Conservation (phyloP, 2,113 vertebrate species). For the Cyphomyrus plagiostoma region DNA sequence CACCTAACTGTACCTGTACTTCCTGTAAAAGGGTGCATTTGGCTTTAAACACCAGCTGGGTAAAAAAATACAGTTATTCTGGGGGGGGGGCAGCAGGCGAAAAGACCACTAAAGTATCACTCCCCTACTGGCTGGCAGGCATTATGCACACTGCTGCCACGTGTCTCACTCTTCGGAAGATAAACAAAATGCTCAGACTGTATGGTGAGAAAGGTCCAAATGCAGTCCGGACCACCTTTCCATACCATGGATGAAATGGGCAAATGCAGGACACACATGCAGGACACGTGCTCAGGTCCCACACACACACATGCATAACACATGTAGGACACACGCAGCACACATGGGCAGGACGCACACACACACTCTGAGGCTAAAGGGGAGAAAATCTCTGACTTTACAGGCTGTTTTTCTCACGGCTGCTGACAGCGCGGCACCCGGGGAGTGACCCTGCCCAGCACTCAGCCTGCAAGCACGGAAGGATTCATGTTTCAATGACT, state of each 20-base stretch:
- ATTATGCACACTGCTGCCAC: background rate
- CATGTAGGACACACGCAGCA: background rate
- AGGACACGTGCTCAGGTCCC: background rate
- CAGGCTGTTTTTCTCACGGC: background rate
- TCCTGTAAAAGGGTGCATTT: background rate
- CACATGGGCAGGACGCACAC: background rate
- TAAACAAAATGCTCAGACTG: background rate
- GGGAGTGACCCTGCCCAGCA: constrained; percentile 53
- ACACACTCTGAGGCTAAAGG: background rate
- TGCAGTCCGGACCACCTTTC: background rate
- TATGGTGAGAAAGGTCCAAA: background rate
- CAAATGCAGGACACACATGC: background rate
- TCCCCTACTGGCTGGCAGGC: background rate
- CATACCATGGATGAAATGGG: background rate
- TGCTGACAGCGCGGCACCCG: constrained; percentile 52
- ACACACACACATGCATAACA: background rate
- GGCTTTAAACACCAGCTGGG: background rate
- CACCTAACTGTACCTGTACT: background rate
- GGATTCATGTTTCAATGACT: constrained; percentile 63
- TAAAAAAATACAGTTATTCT: background rate
- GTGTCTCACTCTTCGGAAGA: background rate
- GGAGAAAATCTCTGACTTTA: background rate
- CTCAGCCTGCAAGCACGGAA: constrained; percentile 51
- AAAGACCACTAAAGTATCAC: background rate
- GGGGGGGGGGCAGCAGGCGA: background rate